Evolutionary conservation across 2,797 vertebrate genomes (phyloP).

Genomic region (Adelosebastes latens): DNA sequence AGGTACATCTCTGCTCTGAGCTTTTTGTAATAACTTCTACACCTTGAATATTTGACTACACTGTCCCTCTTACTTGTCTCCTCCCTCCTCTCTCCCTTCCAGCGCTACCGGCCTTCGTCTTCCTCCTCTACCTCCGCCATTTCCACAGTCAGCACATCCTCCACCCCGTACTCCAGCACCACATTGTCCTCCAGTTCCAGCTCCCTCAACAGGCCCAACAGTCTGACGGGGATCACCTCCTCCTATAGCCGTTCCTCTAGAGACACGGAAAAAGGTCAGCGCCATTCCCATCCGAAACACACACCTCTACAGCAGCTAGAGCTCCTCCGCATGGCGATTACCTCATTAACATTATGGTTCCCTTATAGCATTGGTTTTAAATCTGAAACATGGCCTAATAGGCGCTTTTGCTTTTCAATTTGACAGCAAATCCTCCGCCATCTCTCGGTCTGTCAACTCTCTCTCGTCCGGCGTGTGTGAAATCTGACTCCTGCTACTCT

Average conservation of each 20-base stretch:
- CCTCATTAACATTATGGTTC: no score
- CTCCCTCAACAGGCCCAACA: constrained; percentile 94
- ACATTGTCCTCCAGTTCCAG: constrained; percentile 87
- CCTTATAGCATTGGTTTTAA: no score
- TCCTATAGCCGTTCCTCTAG: constrained; percentile 91
- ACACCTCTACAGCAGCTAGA: background rate
- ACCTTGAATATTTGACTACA: background rate
- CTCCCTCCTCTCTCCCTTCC: background rate
- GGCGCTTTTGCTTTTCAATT: no score
- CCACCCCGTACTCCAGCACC: constrained; percentile 84
- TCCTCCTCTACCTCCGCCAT: constrained; percentile 85
- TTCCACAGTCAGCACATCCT: constrained; percentile 85
- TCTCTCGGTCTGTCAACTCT: no score
- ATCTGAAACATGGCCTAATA: no score
- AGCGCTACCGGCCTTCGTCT: constrained; percentile 88
- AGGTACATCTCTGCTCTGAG: constrained; percentile 79
- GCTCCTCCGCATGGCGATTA: no score
- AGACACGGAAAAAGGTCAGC: constrained; percentile 92
- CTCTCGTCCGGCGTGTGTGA: fast-evolving
- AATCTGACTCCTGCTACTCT: no score
- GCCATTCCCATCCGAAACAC: background rate
- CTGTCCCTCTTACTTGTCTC: background rate
- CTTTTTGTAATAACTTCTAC: background rate
- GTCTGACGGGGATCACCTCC: constrained; percentile 94
- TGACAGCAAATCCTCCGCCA: no score